These are phyloP conservation scores for Prenolepis imparis DNA, from an alignment of 2,888 invertebrate species.

Conservation along the genomic window DNA sequence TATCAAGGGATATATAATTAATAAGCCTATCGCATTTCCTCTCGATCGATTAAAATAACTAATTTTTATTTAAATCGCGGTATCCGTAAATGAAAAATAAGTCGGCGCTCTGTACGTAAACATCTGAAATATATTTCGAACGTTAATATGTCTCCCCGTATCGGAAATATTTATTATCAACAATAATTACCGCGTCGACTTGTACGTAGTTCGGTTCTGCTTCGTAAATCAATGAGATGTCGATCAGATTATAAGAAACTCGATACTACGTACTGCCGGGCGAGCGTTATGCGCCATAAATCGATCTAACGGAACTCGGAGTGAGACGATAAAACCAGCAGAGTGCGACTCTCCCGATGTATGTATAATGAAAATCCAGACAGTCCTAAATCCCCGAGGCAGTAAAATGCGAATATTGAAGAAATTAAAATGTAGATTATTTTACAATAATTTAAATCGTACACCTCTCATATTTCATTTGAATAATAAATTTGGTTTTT, in stretches of 20 bases:
- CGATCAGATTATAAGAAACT: constrained; percentile 54
- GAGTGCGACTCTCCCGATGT: constrained; percentile 21
- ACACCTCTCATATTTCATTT: constrained; percentile 8
- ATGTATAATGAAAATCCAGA: constrained; percentile 35
- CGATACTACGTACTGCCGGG: constrained; percentile 23
- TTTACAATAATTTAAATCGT: constrained; percentile 2
- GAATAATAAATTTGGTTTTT: background rate
- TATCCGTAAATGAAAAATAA: background rate
- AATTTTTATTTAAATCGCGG: background rate
- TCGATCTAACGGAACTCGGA: constrained; percentile 51
- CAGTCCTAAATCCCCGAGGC: constrained; percentile 19
- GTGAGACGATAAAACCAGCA: constrained; percentile 38
- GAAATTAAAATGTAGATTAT: constrained; percentile 20
- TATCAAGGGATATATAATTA: background rate
- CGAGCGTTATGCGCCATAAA: constrained; percentile 43
- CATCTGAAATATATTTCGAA: background rate
- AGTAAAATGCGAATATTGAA: background rate
- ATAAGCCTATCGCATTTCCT: background rate
- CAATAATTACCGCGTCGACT: constrained; percentile 43
- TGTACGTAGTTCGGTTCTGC: constrained; percentile 38
- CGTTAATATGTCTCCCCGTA: background rate
- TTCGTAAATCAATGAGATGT: constrained; percentile 49
- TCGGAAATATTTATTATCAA: constrained; percentile 38
- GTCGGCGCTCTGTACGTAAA: background rate
- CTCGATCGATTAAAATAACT: background rate